Evolutionary conservation across 2,113 vertebrate species (phyloP), one percentile per base, ranked within the genome.

Genomic region (Vidua chalybeata): DNA sequence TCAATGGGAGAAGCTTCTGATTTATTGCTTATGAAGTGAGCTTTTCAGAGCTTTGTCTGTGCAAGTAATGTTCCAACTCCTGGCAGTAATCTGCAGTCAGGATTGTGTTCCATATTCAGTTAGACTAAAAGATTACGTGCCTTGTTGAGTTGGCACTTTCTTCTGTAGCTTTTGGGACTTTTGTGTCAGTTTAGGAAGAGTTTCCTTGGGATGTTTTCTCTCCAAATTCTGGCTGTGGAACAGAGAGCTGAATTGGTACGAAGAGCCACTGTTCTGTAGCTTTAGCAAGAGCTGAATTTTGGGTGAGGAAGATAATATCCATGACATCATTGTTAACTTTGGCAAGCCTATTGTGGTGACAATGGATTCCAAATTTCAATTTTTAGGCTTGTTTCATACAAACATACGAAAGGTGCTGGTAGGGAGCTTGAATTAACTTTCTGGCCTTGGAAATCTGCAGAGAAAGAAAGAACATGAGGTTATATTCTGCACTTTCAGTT

Each of bases 331-430:
- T 64, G 17, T 64, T 74, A 71, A 74, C 24, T 54, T 67, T 35
- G 14, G 17, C 74, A 27, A 43, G 81, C 52, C 16, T 28, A 74
- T 56, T 37, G 27, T 68, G 49, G 8, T 78, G 45, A 54, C 52
- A 72, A 0, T 43, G 63, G 17, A 41, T 68, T 68, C 24, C 10
- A 52, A 73, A 13, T 91, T 75, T n/a, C 27, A 23, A 0, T 56
- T 90, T 89, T 74, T 19, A 67, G 35, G 9, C 35, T 39, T 78
- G 14, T 76, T 91, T 82, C 26, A 24, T 68, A 11, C 19, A 28
- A 31, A 26, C 3, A 13, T 15, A 4, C 13, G 41, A 49, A 91
- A 49, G 0, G 0, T 39, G 10, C 10, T 6, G 13, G 22, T 28
- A 43, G 33, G 54, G 13, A 51, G 27, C 27, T 90, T 1, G 0